Conservation (phyloP, 2,888 invertebrate species). For the Celastrina argiolus region DNA sequence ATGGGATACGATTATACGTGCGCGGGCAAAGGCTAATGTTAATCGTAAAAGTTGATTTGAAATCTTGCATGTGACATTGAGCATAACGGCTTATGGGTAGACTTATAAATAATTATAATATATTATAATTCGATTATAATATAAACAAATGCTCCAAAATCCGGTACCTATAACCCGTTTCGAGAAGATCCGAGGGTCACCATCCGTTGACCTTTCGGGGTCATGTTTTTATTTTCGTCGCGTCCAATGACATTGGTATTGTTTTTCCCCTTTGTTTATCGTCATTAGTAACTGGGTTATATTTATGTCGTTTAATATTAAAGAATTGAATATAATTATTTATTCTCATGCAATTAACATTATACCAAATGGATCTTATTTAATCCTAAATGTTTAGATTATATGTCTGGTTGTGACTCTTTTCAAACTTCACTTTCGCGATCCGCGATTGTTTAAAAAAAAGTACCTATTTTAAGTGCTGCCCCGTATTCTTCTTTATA, state of each 20-base stretch:
- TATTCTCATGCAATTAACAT: too few relatives aligned
- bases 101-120: neutral
- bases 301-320: neutral
- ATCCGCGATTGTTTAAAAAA: too few relatives aligned
- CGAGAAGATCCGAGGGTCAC: constrained; percentile 15
- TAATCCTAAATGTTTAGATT: too few relatives aligned
- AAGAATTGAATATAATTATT: too few relatives aligned
- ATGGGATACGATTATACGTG: too few relatives aligned
- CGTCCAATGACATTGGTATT: constrained; percentile 1
- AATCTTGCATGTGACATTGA: neutral
- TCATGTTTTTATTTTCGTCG: constrained; percentile 19
- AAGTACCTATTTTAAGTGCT: too few relatives aligned
- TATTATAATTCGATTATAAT: neutral
- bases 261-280: neutral
- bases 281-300: neutral
- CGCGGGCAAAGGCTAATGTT: neutral
- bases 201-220: constrained; percentile 24
- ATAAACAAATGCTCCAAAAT: constrained; percentile 3
- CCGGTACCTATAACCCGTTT: constrained; percentile 6
- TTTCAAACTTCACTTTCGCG: too few relatives aligned
- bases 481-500: too few relatives aligned
- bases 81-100: neutral
- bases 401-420: too few relatives aligned
- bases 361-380: too few relatives aligned
- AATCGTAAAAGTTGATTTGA: neutral